Percentiles rank a stretch among this genome's conserved stretches.
Evolutionary conservation across 2,113 vertebrate species (phyloP).

Genomic region (Jacana jacana): DNA sequence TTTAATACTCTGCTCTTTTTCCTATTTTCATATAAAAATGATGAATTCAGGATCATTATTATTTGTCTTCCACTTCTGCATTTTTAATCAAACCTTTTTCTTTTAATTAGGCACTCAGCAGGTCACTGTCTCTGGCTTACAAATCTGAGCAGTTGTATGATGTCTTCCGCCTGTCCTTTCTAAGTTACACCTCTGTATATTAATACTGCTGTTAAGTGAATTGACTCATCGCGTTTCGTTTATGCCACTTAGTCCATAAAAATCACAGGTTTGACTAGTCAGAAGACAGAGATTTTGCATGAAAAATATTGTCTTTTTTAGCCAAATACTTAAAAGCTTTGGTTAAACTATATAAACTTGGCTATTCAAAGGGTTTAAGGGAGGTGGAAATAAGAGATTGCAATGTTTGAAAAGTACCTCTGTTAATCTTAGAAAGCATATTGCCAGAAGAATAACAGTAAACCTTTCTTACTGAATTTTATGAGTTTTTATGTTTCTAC

Average conservation of each 20-base stretch:
- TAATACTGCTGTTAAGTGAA: not conserved
- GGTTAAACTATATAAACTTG: not conserved
- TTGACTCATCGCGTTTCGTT: not conserved
- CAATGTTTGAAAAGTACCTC: not conserved
- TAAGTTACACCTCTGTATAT: not conserved
- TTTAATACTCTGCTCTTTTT: not conserved
- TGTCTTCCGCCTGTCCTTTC: not conserved
- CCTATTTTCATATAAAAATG: not conserved
- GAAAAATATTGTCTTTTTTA: not conserved
- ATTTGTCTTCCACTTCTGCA: not conserved
- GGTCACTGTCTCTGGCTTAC: not conserved
- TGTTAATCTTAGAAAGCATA: not conserved
- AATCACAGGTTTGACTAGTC: not conserved
- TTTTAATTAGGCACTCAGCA: not conserved
- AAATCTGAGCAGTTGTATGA: not conserved
- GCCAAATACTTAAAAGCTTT: not conserved
- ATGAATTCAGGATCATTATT: not conserved
- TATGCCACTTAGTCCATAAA: not conserved
- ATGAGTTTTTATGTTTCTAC: not conserved
- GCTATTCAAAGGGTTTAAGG: not conserved
- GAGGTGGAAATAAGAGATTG: not conserved
- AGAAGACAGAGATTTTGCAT: not conserved
- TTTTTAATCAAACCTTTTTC: not conserved
- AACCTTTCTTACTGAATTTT: not conserved
- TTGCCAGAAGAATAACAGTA: not conserved